Percentiles rank a stretch among this genome's conserved stretches.
phyloP scores from a whole-genome alignment of 1,140 invertebrate genomes.

The Drosophila yakuba region DNA sequence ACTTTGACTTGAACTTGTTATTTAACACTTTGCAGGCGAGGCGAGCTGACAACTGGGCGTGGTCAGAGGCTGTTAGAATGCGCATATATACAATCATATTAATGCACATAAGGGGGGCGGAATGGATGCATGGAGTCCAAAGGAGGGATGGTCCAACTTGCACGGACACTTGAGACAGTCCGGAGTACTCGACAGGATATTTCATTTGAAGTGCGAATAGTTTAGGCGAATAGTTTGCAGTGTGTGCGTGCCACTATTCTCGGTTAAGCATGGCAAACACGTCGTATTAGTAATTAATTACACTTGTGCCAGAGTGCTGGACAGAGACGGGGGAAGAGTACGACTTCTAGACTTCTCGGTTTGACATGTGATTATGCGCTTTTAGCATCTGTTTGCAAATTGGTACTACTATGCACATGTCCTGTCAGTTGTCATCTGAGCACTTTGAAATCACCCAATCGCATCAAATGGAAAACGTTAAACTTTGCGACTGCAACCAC shows the following conservation, averaged over 20 bases:
- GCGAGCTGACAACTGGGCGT: slow-evolving; percentile 36
- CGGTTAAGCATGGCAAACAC: slow-evolving; percentile 64
- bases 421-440: slow-evolving; percentile 20
- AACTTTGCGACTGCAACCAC: not conserved
- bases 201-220: slow-evolving; percentile 68
- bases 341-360: slow-evolving; percentile 46
- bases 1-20: slow-evolving; percentile 60
- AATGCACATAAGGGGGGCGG: slow-evolving; percentile 15
- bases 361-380: slow-evolving; percentile 70
- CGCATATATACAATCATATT: slow-evolving; percentile 26
- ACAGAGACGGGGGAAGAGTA: not conserved
- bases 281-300: slow-evolving; percentile 78
- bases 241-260: slow-evolving; percentile 16
- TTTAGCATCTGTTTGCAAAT: slow-evolving; percentile 56
- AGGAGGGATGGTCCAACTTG: slow-evolving; percentile 1
- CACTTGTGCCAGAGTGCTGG: slow-evolving; percentile 48
- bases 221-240: slow-evolving; percentile 38
- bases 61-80: slow-evolving; percentile 27
- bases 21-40: slow-evolving; percentile 51
- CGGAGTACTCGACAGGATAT: slow-evolving; percentile 39
- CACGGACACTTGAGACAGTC: slow-evolving; percentile 51
- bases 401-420: slow-evolving; percentile 35
- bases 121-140: not conserved
- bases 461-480: not conserved
- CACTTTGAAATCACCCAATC: slow-evolving; percentile 1